These are phyloP conservation scores for Trachurus trachurus DNA, from an alignment of 2,797 vertebrate genomes.

Conservation along the genomic window DNA sequence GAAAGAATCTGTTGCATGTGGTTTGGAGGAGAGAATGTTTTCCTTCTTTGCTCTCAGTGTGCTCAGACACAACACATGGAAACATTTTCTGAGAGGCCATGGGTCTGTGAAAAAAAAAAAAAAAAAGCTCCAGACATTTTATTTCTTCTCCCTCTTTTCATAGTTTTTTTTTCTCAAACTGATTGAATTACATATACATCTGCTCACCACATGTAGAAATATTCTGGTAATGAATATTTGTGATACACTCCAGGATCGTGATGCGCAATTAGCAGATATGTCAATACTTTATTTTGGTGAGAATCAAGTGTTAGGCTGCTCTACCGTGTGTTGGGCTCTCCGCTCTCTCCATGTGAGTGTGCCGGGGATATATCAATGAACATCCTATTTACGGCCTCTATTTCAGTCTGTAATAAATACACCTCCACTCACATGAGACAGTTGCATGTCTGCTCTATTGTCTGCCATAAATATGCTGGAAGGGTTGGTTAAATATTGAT, in stretches of 20 bases:
- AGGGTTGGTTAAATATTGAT: slow-evolving; percentile 94
- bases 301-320: slow-evolving; percentile 26
- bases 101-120: slow-evolving; percentile 68
- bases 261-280: slow-evolving; percentile 49
- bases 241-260: slow-evolving; percentile 23
- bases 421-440: slow-evolving; percentile 83
- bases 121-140: slow-evolving; percentile 77
- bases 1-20: slow-evolving; percentile 85
- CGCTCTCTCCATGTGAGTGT: slow-evolving; percentile 34
- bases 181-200: slow-evolving; percentile 83
- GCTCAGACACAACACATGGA: slow-evolving; percentile 85
- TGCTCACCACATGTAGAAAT: slow-evolving; percentile 78
- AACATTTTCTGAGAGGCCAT: slow-evolving; percentile 84
- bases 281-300: slow-evolving; percentile 53
- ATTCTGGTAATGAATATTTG: slow-evolving; percentile 69
- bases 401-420: slow-evolving; percentile 80
- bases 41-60: slow-evolving; percentile 78
- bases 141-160: slow-evolving; percentile 79
- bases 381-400: slow-evolving; percentile 74
- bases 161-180: slow-evolving; percentile 62
- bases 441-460: slow-evolving; percentile 84
- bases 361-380: slow-evolving; percentile 67
- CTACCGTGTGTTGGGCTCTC: slow-evolving; percentile 25
- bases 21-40: slow-evolving; percentile 84
- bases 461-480: slow-evolving; percentile 86